Base-by-base conservation (phyloP, 2,888 invertebrate genomes). In the Eilema depressum region DNA sequence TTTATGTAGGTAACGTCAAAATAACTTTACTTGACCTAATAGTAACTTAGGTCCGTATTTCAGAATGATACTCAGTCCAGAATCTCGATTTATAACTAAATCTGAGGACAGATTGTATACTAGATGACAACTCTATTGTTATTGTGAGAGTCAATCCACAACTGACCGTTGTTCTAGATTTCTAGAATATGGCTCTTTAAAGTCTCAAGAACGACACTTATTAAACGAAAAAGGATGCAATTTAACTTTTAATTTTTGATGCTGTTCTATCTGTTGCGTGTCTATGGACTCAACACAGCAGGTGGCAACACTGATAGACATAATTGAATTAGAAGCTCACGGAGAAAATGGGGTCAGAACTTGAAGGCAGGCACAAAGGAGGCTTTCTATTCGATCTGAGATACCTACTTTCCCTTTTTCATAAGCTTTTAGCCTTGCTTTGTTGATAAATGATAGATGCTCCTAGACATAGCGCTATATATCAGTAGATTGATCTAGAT, bases 301-400 rank as follows among this genome's bases (percentile, higher is more conserved):
- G 71, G 69, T 75, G 81, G 74, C 77, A 82, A 75, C 78, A 85
- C 86, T 85, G 79, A 79, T 74, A 73, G 81, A 83, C 86, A 83
- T 90, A 91, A 91, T 90, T 90, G 82, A 90, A 91, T 90, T 89
- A 91, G 87, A 86, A 84, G 82, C 80, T 79, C 77, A 72, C 62
- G 70, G 85, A 83, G 87, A 88, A 89, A 90, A 88, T 88, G 78
- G 69, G 77, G 74, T 68, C 71, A 73, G 72, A 79, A 64, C 70
- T 56, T 57, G 28, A 63, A 63, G 67, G 41, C 62, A 30, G 14
- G 28, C 20, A 66, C 33, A 57, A 62, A 25, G 57, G 53, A 68
- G 80, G 80, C 89, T 90, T 91, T 90, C 89, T 88, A 88, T 84
- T 86, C 74, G 77, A 81, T 75, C 71, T 74, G 64, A 65, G 62